Evolutionary conservation across 1,140 invertebrate species (phyloP), one percentile per base, ranked within the genome.

Genomic region (Apis laboriosa): DNA sequence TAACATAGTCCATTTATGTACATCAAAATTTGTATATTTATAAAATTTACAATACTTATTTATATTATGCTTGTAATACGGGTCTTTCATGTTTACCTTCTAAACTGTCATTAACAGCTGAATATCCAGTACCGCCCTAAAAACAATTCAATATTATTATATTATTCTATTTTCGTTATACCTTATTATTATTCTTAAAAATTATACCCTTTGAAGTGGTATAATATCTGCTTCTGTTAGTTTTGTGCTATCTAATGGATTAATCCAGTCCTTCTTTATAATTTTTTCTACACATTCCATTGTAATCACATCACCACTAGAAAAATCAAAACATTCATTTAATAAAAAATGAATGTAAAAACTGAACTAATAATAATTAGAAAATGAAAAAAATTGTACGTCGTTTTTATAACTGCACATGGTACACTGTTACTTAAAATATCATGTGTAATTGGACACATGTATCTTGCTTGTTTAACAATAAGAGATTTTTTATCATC

Each of bases 381-480:
- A 71, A 61, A 71, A 53, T 70, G 13, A 75, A 66, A 43, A 43
- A 80, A n/a, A 21, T 95, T 96, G 96, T 95, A 98, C 97, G 97
- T 98, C 81, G 98, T 96, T 94, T 95, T 97, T 43, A 99, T 95
- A 70, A 99, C 97, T 80, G 97, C 98, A 94, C 97, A 98, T 12
- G 98, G 98, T 8, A 98, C 96, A 28, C 98, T 98, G 95, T 99
- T 99, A 84, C 97, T 97, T 17, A 99, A 94, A 74, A 99, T 96
- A 94, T 99, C 99, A 93, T 98, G 97, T 51, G 99, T 99, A 1
- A 99, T 97, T 9, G 99, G 97, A 94, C 99, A 99, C 96, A 99
- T 99, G 92, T 99, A 99, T 91, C 98, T 95, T 71, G 98, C 97
- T 92, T 98, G 95, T 92, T 97, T 97, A 51, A 96, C 95, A 86